Evolutionary conservation across 2,113 vertebrate genomes (phyloP).

Genomic region (Carassius carassius): DNA sequence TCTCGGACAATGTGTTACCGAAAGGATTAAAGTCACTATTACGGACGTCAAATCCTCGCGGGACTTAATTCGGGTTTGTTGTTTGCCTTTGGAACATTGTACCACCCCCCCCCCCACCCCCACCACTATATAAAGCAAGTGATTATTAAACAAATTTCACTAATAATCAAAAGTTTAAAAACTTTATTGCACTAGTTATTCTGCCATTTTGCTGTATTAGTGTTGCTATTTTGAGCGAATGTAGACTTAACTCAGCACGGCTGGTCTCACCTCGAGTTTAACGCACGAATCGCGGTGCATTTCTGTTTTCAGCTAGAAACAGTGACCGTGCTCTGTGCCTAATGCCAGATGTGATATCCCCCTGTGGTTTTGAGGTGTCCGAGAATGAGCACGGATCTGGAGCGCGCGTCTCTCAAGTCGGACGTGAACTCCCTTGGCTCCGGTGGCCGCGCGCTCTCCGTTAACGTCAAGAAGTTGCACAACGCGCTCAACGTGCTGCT

Average conservation of each 20-base stretch:
- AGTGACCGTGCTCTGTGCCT: not conserved
- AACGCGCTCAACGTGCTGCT: slow-evolving; percentile 86
- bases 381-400: slow-evolving; percentile 83
- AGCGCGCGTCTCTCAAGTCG: slow-evolving; percentile 80
- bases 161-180: slow-evolving; percentile 11
- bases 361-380: slow-evolving; percentile 40
- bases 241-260: not conserved
- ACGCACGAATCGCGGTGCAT: not conserved
- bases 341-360: slow-evolving; percentile 6
- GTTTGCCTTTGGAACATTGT: slow-evolving; percentile 11
- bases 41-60: not conserved
- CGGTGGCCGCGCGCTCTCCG: slow-evolving; percentile 82
- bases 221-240: not conserved
- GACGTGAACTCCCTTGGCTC: slow-evolving; percentile 76
- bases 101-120: not conserved
- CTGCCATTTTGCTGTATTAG: too few relatives aligned
- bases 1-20: not conserved
- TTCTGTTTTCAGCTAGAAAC: slow-evolving; percentile 4
- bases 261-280: not conserved
- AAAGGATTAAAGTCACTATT: slow-evolving; percentile 25
- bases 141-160: not conserved
- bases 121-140: not conserved
- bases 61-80: slow-evolving; percentile 27
- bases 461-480: slow-evolving; percentile 89
- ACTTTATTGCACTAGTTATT: not conserved